Conservation (phyloP, 2,888 invertebrate species). For the Morpho helenor region DNA sequence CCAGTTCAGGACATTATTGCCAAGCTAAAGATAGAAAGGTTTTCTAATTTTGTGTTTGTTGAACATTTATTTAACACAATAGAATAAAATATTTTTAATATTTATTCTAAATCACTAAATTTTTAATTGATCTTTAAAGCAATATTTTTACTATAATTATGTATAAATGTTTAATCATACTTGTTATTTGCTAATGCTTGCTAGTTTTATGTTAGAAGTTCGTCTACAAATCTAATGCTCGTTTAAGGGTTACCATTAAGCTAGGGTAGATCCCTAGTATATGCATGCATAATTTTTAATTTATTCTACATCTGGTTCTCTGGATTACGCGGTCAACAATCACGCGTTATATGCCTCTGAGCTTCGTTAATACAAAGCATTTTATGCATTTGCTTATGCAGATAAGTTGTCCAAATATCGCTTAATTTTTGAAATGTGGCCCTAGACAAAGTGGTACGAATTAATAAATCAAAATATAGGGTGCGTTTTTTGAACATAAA, state of each 20-base stretch:
- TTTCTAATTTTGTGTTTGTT: too few species aligned
- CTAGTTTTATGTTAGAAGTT: too few species aligned
- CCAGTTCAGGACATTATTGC: too few species aligned
- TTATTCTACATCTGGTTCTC: conserved; percentile 7
- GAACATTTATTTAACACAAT: too few species aligned
- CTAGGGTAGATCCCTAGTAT: conserved; percentile 8
- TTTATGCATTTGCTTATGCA: conserved; percentile 58
- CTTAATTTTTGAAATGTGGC: conserved; percentile 38
- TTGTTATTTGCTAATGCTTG: too few species aligned
- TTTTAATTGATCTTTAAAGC: too few species aligned
- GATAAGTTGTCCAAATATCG: conserved; percentile 62
- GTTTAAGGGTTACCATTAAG: conserved; percentile 3
- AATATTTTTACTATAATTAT: too few species aligned
- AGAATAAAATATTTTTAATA: too few species aligned
- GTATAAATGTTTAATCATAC: too few species aligned
- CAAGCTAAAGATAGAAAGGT: too few species aligned
- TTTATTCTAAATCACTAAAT: too few species aligned
- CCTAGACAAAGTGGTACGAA: conserved; percentile 65
- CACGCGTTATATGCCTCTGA: conserved; percentile 6
- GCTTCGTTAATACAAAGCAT: conserved; percentile 31
- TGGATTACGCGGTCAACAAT: conserved; percentile 10
- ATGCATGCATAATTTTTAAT: conserved; percentile 8
- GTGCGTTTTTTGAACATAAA: conserved; percentile 49
- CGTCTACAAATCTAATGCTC: not conserved
- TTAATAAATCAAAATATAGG: conserved; percentile 67